phyloP scores from a whole-genome alignment of 1,140 invertebrate species.

The Tetramorium parvispinum region DNA sequence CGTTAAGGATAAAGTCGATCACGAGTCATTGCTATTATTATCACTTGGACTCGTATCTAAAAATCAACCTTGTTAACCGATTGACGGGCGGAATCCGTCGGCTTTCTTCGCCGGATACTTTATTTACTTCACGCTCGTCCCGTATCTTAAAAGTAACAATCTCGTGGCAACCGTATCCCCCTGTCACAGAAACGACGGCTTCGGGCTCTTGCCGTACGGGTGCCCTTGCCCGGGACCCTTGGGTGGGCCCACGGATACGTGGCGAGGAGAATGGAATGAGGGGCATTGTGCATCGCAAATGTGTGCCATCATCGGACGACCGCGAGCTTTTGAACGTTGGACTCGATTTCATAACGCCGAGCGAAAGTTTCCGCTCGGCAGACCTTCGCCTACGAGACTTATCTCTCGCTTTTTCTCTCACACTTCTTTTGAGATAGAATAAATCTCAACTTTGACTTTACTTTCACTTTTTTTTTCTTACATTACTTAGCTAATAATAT shows the following conservation, averaged over 20 bases:
- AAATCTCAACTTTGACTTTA: not conserved
- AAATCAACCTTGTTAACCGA: constrained; percentile 19
- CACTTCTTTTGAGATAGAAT: too few species aligned
- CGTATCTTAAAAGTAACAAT: constrained; percentile 61
- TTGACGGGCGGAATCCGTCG: not conserved
- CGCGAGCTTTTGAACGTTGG: constrained; percentile 13
- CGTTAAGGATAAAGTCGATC: not conserved
- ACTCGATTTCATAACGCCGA: constrained; percentile 53
- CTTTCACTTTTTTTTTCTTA: not conserved
- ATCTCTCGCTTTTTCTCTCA: too few species aligned
- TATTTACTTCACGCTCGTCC: constrained; percentile 38
- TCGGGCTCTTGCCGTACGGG: not conserved
- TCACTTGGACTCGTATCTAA: not conserved
- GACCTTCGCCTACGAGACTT: not conserved
- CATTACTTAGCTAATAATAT: not conserved
- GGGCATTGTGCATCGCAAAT: constrained; percentile 48
- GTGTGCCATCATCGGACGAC: constrained; percentile 36
- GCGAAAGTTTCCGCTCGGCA: constrained; percentile 59
- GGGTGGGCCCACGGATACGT: constrained; percentile 70
- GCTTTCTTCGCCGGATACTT: constrained; percentile 15
- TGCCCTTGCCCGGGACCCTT: constrained; percentile 37
- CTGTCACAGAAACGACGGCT: constrained; percentile 56
- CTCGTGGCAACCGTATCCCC: constrained; percentile 60
- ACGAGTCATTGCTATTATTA: constrained; percentile 13
- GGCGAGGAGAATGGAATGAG: constrained; percentile 61